phyloP scores from a whole-genome alignment of 2,888 invertebrate genomes.

The Lepidonotus clava region DNA sequence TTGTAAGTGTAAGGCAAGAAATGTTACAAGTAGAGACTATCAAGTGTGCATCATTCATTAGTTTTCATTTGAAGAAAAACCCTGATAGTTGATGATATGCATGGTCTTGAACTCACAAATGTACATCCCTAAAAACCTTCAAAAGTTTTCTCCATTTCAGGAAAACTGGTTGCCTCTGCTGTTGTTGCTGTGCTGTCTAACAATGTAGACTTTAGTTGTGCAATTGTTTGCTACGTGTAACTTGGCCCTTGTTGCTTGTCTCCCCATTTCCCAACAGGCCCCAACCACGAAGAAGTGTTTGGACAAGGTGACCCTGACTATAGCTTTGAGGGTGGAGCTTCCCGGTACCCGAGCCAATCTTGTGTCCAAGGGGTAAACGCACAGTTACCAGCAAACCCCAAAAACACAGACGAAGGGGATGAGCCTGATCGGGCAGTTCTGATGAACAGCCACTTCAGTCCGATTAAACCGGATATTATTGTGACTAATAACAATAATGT shows the following conservation, averaged over 20 bases:
- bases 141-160: too few species aligned
- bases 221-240: too few species aligned
- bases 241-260: not conserved
- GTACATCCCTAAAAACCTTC: too few species aligned
- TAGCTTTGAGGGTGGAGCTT: slow-evolving; percentile 34
- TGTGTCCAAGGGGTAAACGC: not conserved
- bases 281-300: slow-evolving; percentile 17
- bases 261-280: not conserved
- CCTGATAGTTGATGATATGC: too few species aligned
- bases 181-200: too few species aligned
- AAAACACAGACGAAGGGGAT: slow-evolving; percentile 66
- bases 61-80: too few species aligned
- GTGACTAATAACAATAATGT: slow-evolving; percentile 5
- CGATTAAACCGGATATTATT: not conserved
- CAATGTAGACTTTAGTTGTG: too few species aligned
- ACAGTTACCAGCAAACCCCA: slow-evolving; percentile 66
- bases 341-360: not conserved
- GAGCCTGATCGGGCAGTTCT: slow-evolving; percentile 20
- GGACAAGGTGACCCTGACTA: not conserved
- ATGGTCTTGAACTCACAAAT: too few species aligned
- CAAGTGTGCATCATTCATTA: too few species aligned
- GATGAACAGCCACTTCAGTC: not conserved
- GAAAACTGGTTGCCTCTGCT: too few species aligned
- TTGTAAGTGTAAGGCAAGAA: too few species aligned
- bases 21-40: too few species aligned